Evolutionary conservation across 1,140 invertebrate species (phyloP), one percentile per base, ranked within the genome.

Genomic region (Leptoteleia sp.): DNA sequence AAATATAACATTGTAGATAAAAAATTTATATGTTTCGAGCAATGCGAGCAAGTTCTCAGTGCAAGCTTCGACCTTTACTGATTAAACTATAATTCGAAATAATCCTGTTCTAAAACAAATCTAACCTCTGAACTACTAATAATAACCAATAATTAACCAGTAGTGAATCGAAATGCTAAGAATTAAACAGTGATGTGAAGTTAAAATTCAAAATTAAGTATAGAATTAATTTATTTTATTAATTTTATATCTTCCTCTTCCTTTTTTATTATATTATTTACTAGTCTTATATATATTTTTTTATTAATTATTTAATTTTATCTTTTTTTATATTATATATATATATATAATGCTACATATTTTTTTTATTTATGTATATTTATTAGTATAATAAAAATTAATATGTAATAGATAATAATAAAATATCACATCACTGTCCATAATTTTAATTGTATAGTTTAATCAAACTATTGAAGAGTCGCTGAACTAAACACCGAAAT

Each of bases 61-160:
- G 40, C 31, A 73, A 64, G 70, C 50, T 62, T 61, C 47, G 61
- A 64, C 70, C 70, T 72, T 55, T 64, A 57, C 42, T 65, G 59
- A 59, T 57, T 75, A 75, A 65, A 75, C 61, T 57, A 48, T 52
- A 57, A 57, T 35, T 40, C n/a, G 52, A 65, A 42, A 73, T 57
- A 48, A 67, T 54, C 61, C 71, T 76, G 47, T 61, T 59, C 71
- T 67, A 67, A 67, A 67, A 52, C 29, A 54, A 55, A 37, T 61
- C 54, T 61, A 76, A 19, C 62, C 54, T 57, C 42, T 57, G 17
- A 61, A 54, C 17, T 67, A 37, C 62, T 76, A 59, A 67, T 61
- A 42, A 35, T 61, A 61, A 45, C 59, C 38, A 64, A 64, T 38
- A 55, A 64, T 55, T 73, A 64, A 57, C 52, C 71, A 59, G 59